Evolutionary conservation across 2,113 vertebrate species (phyloP).

Genomic region (Entelurus aequoreus): DNA sequence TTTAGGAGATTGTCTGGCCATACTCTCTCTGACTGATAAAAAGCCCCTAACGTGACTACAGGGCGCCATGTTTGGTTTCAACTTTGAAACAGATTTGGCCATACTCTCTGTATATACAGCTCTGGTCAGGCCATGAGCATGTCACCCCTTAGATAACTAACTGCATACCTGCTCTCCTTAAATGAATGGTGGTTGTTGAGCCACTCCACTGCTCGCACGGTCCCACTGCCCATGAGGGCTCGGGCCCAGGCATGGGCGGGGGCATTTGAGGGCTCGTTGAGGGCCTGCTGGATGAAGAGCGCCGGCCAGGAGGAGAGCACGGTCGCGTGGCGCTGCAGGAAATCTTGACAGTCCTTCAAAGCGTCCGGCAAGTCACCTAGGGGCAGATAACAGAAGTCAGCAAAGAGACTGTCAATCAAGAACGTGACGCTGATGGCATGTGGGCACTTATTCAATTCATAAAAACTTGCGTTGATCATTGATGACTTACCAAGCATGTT

Average conservation of each 20-base stretch:
- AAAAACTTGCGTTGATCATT: not conserved
- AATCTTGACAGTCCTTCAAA: slow-evolving; percentile 57
- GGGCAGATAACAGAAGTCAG: not conserved
- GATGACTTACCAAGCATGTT: slow-evolving; percentile 65
- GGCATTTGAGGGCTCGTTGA: slow-evolving; percentile 67
- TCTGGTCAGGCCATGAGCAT: not conserved
- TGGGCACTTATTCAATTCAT: not conserved
- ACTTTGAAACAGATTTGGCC: no score
- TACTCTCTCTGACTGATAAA: no score
- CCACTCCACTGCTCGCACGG: slow-evolving; percentile 56
- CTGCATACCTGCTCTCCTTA: slow-evolving; percentile 44
- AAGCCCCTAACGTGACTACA: no score
- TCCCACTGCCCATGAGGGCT: slow-evolving; percentile 43
- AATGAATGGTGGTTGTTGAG: slow-evolving; percentile 62
- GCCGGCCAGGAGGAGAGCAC: slow-evolving; percentile 73
- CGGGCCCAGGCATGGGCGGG: slow-evolving; percentile 70
- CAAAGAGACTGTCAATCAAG: not conserved
- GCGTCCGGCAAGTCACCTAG: not conserved
- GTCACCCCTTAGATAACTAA: not conserved
- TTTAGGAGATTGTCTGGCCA: no score
- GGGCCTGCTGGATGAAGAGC: slow-evolving; percentile 79
- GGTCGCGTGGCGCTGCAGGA: slow-evolving; percentile 69
- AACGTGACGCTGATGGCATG: no score
- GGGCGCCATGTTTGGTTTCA: no score
- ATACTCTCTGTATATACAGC: no score